Evolutionary conservation across 2,113 vertebrate genomes (phyloP), one percentile per base, ranked within the genome.

Genomic region (Campylorhamphus procurvoides): DNA sequence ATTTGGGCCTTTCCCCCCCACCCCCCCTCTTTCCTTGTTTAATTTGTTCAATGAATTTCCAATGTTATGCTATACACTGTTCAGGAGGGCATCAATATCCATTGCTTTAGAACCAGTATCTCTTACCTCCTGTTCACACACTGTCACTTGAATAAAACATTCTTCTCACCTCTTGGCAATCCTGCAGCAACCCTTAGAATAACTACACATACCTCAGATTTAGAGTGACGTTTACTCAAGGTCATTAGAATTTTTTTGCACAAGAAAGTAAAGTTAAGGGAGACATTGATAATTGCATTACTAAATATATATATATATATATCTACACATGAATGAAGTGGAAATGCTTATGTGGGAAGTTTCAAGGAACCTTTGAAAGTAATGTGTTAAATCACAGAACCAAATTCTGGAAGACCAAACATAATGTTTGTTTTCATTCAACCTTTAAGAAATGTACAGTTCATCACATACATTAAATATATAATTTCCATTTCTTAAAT

Each of bases 151-250:
- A 42, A 63, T 3, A 19, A 69, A 66, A 74, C 7, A 13, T 52
- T 73, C 31, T 67, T 23, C 13, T 76, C 2, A 16, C 31, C 24
- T 77, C 31, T 52, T 90, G 53, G 83, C 92, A 83, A 64, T 73
- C 12, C 27, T 40, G 16, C 47, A 63, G 58, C 47, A 52, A 47
- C 33, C 73, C 49, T 83, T 77, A 75, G 56, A 94, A 59, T 40
- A 92, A 46, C 18, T 68, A 80, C 29, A 60, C 50, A 17, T 74
- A 24, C 16, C 33, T 83, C 40, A 83, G 28, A 86, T 88, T 87
- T 83, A 82, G 47, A 90, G 35, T 79, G 14, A 56, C 71, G 25
- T 84, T 94, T 92, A 89, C 85, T 79, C 81, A 90, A 95, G 86
- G 49, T 87, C 50, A 56, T 75, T 89, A 72, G 60, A 72, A 59